Base-by-base conservation (phyloP, 53 echinoderm and acorn worm genomes). In the Luidia sarsii region DNA sequence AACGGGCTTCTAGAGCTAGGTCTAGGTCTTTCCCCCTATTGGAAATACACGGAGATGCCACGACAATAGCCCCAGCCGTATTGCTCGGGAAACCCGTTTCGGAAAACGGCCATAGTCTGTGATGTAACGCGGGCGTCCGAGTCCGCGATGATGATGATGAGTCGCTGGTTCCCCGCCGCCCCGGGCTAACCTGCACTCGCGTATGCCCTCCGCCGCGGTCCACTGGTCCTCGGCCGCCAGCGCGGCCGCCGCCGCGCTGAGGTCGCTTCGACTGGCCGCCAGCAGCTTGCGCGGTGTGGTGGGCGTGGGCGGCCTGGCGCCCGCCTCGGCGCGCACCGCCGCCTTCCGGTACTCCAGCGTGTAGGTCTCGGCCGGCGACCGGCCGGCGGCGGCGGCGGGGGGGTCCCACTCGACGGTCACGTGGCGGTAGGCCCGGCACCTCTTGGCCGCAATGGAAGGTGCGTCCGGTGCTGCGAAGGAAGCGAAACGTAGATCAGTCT, bases 291-390 rank as follows among this genome's bases (percentile, higher is more conserved):
- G 39, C 29, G 16, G 67, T 1, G 39, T 81, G 27, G 67, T 81
- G 30, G 81, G 81, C 9, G 81, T 65, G 24, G 39, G 33, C 31
- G 64, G 61, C 38, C 30, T 33, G 37, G 46, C 60, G 14, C 64
- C 51, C 3, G 32, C 51, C 33, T 87, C 80, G 25, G 25, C 18
- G 7, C 83, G 64, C 0, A 67, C 64, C 18, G 85, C 55, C 18
- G 85, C 55, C 39, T 86, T 80, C 13, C 87, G 88, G 71, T 93
- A 96, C 67, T 96, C 89, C 35, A 96, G 43, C 5, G 74, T 80
- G 69, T 96, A 96, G 7, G 86, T 54, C 4, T 88, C 91, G 33
- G 86, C 87, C 24, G 83, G 57, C 4, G 61, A 61, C 21, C 43
- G 23, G 53, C 86, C 86, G 18, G 71, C 81, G 18, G 71, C 81